These are phyloP conservation scores for Neotoma lepida DNA, from an alignment of 2,113 vertebrate genomes.

Conservation along the genomic window DNA sequence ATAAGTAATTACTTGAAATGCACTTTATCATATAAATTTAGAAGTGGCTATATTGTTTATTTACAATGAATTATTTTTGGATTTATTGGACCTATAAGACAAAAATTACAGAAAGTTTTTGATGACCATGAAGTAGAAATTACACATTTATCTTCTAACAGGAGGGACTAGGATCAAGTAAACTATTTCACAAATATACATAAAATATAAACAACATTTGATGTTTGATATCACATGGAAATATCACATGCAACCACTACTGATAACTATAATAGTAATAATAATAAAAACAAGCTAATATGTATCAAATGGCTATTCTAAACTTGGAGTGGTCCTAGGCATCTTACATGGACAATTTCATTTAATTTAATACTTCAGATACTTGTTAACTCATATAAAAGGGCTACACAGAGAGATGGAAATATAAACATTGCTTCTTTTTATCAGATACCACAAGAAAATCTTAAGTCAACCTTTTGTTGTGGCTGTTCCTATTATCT, in stretches of 20 bases:
- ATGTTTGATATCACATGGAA: constrained; percentile 16
- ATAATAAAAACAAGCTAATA: not conserved
- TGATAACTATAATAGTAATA: not conserved
- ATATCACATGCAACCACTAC: not conserved
- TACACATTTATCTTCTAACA: constrained; percentile 36
- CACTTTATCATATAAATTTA: constrained; percentile 38
- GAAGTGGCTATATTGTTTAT: constrained; percentile 15
- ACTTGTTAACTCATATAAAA: constrained; percentile 8
- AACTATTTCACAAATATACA: constrained; percentile 18
- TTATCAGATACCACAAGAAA: constrained; percentile 3
- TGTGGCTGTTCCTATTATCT: not conserved
- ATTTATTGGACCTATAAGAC: constrained; percentile 47
- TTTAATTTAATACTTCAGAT: constrained; percentile 21
- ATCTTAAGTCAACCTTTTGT: not conserved
- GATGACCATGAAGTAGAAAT: constrained; percentile 48
- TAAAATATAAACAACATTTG: constrained; percentile 13
- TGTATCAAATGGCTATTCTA: constrained; percentile 44
- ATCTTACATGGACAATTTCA: not conserved
- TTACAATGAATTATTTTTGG: constrained; percentile 32
- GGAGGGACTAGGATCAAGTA: constrained; percentile 19
- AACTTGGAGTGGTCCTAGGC: not conserved
- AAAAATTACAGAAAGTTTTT: constrained; percentile 53
- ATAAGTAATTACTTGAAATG: not conserved
- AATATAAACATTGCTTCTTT: constrained; percentile 19
- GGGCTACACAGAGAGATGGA: not conserved